Evolutionary conservation across 2,797 vertebrate species (phyloP).

Genomic region (Phylloscopus collybita): DNA sequence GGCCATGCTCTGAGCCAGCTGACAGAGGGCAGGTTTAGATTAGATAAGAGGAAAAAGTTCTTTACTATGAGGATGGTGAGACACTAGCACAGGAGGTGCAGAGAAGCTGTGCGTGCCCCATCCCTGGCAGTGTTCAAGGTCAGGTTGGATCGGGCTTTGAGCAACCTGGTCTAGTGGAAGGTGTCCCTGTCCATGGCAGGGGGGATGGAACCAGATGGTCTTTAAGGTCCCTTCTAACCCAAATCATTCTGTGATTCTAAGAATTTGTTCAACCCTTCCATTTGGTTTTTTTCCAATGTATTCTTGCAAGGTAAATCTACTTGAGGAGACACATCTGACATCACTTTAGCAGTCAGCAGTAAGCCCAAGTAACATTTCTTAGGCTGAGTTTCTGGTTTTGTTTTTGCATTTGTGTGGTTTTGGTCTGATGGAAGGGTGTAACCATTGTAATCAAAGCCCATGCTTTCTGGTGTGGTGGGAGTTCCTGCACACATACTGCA

Average conservation of each 20-base stretch:
- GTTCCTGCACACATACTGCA: background rate
- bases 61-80: background rate
- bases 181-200: background rate
- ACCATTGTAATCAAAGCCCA: fast-evolving
- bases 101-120: background rate
- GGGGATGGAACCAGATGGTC: background rate
- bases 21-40: background rate
- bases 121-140: background rate
- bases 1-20: background rate
- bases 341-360: background rate
- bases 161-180: background rate
- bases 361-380: background rate
- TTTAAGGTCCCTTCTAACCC: background rate
- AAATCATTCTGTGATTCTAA: background rate
- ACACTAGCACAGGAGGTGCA: background rate
- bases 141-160: background rate
- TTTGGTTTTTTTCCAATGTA: background rate
- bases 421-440: background rate
- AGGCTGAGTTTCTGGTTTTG: background rate
- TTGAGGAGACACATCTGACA: background rate
- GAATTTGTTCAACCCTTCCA: background rate
- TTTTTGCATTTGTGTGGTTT: background rate
- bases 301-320: background rate
- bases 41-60: background rate
- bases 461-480: background rate